Evolutionary conservation across 2,113 vertebrate genomes (phyloP), one percentile per base, ranked within the genome.

Genomic region (Elgaria multicarinata): DNA sequence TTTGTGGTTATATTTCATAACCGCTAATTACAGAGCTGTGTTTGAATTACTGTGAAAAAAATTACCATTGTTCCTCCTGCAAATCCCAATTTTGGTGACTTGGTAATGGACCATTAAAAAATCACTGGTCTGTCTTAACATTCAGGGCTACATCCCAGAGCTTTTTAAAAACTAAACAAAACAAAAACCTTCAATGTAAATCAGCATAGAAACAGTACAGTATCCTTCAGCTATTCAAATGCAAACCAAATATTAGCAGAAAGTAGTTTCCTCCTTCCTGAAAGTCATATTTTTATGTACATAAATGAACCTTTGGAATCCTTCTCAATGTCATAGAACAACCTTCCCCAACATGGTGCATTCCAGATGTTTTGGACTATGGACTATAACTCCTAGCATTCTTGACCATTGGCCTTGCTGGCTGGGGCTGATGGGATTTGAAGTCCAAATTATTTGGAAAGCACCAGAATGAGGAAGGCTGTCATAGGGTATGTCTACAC

Each of bases 11-110:
- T 55, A 31, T 78, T 85, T 86, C 55, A 4, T 20, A 71, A 79
- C 18, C 36, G 10, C 0, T 12, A 90, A 82, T 75, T 78, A 53
- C 44, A 31, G 6, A 0, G 0, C 0, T 83, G 39, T 74, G 50
- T 80, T 83, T 0, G 3, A 86, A 78, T 58, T 42, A 42, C 2
- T 89, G 0, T 83, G 14, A 33, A 6, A 87, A 71, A 12, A 44
- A 58, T 5, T 0, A 0, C 16, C n/a, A 53, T 20, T 39, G 50
- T 90, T 93, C 53, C 62, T 44, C 80, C 28, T 36, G 36, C 3
- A 58, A 75, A 6, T 0, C 39, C 75, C 76, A 87, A 42, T 8
- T 55, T 80, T 14, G 69, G n/a, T 67, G 28, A 72, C 53, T 92
- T 87, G 66, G 42, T 74, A 75, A 36, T 66, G 18, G 16, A 2